Evolutionary conservation across 2,797 vertebrate species (phyloP).

Genomic region (Leuciscus waleckii): DNA sequence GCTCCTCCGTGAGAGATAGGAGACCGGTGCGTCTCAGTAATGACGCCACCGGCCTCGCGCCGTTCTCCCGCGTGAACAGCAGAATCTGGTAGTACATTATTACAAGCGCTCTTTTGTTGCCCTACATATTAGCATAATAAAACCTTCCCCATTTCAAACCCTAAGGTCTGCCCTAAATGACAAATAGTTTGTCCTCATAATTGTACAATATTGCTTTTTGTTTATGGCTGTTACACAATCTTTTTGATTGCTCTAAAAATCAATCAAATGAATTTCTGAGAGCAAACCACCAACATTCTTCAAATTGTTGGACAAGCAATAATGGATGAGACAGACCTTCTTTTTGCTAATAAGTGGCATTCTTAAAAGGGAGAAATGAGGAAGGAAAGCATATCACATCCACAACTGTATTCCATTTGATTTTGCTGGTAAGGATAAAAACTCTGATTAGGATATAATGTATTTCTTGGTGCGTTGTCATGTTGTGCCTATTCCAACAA

Average conservation of each 20-base stretch:
- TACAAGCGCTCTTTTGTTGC: slow-evolving; percentile 8
- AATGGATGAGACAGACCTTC: not conserved
- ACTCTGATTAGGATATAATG: not conserved
- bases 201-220: not conserved
- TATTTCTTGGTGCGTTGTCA: not conserved
- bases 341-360: not conserved
- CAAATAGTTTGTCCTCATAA: not conserved
- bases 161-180: not conserved
- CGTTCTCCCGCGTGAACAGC: no score
- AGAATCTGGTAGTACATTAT: slow-evolving; percentile 6
- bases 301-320: not conserved
- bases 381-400: not conserved
- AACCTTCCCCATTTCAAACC: not conserved
- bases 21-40: no score
- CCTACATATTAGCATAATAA: slow-evolving; percentile 1
- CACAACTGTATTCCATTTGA: no score
- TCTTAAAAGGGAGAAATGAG: not conserved
- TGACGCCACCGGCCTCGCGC: no score
- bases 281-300: not conserved
- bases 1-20: no score
- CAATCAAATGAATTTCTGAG: not conserved
- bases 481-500: not conserved
- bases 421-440: not conserved
- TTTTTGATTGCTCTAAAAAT: not conserved
- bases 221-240: not conserved